Evolutionary conservation across 2,797 vertebrate species (phyloP).

Genomic region (Artibeus jamaicensis): DNA sequence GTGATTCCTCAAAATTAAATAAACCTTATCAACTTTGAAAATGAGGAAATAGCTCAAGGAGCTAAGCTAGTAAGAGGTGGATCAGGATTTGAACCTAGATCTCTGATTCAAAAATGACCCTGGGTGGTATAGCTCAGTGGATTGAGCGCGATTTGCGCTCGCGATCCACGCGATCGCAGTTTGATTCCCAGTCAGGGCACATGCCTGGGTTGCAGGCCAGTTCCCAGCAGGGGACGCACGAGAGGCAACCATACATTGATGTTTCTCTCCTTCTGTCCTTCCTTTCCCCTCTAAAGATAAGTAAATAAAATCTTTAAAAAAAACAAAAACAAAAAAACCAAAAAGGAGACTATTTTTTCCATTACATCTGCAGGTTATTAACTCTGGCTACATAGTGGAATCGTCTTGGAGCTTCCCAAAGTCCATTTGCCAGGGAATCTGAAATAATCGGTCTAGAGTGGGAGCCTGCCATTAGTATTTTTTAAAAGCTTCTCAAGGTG

Average conservation of each 20-base stretch:
- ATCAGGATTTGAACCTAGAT: slow-evolving; percentile 27
- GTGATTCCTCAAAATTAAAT: slow-evolving; percentile 10
- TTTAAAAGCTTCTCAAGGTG: background rate
- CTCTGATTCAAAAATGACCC: background rate
- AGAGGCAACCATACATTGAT: no score
- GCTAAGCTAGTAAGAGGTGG: background rate
- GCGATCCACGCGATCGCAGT: no score
- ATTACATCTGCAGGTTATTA: slow-evolving; percentile 25
- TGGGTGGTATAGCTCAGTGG: no score
- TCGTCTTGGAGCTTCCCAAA: slow-evolving; percentile 21
- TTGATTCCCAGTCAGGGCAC: no score
- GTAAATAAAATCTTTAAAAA: no score
- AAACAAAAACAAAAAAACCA: no score
- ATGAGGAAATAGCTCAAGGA: slow-evolving; percentile 23
- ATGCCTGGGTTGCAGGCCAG: no score
- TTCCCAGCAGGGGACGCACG: no score
- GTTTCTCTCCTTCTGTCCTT: no score
- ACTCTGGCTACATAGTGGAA: background rate
- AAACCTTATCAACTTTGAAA: slow-evolving; percentile 17
- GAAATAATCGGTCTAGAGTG: background rate
- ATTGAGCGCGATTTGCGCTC: no score
- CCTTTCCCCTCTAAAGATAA: no score
- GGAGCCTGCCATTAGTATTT: background rate
- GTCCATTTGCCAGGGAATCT: background rate
- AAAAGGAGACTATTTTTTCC: background rate